A percentile compares a stretch with the other conserved stretches of the same genome.
phyloP scores from a whole-genome alignment of 2,888 invertebrate species.

The Ormyrus nitidulus region DNA sequence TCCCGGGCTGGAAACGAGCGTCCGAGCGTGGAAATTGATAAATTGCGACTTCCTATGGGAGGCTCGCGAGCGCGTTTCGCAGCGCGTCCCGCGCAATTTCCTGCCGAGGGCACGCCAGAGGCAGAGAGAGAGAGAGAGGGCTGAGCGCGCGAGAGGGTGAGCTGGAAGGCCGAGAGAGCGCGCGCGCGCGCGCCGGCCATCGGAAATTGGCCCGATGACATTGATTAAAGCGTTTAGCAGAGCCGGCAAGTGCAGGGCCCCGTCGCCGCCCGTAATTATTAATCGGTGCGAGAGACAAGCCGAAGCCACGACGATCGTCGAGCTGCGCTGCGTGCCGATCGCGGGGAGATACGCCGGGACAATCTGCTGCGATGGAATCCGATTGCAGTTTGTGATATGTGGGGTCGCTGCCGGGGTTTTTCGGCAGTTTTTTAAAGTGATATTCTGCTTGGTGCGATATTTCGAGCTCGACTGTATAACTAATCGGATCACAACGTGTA shows the following conservation, averaged over 20 bases:
- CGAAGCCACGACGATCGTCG: too few relatives aligned
- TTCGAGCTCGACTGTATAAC: too few relatives aligned
- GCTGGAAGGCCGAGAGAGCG: constrained; percentile 60
- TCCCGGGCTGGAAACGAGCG: constrained; percentile 60
- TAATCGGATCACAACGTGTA: too few relatives aligned
- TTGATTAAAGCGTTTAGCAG: constrained; percentile 74
- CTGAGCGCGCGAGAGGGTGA: constrained; percentile 39
- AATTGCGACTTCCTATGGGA: constrained; percentile 71
- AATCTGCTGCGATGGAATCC: too few relatives aligned
- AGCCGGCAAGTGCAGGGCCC: neutral
- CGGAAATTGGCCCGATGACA: constrained; percentile 76
- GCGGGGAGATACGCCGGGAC: too few relatives aligned
- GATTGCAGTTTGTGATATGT: too few relatives aligned
- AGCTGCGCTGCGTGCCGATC: too few relatives aligned
- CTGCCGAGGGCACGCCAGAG: constrained; percentile 65
- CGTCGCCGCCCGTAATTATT: constrained; percentile 73
- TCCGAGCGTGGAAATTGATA: constrained; percentile 71
- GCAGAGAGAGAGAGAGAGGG: constrained; percentile 1
- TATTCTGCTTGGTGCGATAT: too few relatives aligned
- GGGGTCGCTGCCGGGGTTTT: too few relatives aligned
- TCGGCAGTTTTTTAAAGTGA: too few relatives aligned
- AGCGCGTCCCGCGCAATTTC: constrained; percentile 71
- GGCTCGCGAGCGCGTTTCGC: constrained; percentile 70
- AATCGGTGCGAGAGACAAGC: constrained; percentile 64
- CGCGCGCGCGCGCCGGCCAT: constrained; percentile 64